These are phyloP conservation scores for Pachyseris speciosa DNA, from an alignment of 64 coral and sea anemone species.

Conservation along the genomic window DNA sequence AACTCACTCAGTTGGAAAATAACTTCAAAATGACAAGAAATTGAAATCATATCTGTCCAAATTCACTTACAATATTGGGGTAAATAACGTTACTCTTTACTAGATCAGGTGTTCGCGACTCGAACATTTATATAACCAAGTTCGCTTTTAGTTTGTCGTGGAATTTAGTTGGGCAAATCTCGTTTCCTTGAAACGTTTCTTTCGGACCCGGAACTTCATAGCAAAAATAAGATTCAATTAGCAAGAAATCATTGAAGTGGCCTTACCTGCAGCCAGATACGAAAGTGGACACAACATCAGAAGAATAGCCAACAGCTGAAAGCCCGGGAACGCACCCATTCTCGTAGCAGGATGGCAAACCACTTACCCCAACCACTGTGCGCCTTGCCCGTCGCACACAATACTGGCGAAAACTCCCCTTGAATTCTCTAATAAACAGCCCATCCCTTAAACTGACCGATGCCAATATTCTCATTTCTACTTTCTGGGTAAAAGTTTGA, in stretches of 20 bases:
- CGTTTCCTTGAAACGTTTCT: too few species aligned
- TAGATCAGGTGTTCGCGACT: too few species aligned
- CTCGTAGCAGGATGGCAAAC: background rate
- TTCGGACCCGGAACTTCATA: background rate
- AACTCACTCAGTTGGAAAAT: too few species aligned
- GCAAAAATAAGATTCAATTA: background rate
- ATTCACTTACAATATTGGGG: too few species aligned
- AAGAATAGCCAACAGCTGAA: background rate
- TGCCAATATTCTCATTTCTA: background rate
- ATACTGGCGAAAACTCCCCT: background rate
- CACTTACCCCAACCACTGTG: background rate
- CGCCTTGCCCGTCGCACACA: background rate
- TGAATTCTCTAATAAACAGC: background rate
- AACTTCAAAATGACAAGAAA: too few species aligned
- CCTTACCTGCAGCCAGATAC: constrained; percentile 10
- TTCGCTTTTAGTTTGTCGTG: too few species aligned
- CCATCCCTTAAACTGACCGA: background rate
- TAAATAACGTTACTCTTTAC: too few species aligned
- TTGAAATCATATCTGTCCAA: too few species aligned
- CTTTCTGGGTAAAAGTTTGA: background rate
- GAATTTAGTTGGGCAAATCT: too few species aligned
- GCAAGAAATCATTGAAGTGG: background rate
- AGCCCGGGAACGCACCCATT: background rate
- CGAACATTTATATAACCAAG: too few species aligned
- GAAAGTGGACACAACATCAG: background rate